Evolutionary conservation across 64 coral and sea anemone species (phyloP).

Genomic region (Stichodactyla mertensii): DNA sequence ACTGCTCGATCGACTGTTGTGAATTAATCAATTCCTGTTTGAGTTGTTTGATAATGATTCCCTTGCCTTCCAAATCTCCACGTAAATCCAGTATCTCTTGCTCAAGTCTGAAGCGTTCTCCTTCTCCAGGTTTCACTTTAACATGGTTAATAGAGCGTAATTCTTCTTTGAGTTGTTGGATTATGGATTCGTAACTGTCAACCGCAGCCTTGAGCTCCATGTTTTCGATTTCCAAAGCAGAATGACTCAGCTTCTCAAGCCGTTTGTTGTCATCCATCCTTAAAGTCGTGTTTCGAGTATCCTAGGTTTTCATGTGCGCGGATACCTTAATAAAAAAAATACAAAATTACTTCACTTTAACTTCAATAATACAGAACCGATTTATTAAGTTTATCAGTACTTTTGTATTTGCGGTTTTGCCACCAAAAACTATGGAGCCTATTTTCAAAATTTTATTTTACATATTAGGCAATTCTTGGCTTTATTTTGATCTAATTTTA

Average conservation of each 20-base stretch:
- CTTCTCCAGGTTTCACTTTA: slow-evolving; percentile 32
- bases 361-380: background rate
- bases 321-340: background rate
- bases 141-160: background rate
- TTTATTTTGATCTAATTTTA: slow-evolving; percentile 11
- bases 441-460: background rate
- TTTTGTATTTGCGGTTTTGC: slow-evolving; percentile 20
- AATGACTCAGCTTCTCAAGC: background rate
- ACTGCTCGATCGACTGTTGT: slow-evolving; percentile 66
- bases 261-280: background rate
- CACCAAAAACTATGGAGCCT: background rate
- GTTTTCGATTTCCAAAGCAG: slow-evolving; percentile 52
- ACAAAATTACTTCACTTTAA: background rate
- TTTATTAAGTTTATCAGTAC: background rate
- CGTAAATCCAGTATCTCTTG: slow-evolving; percentile 11
- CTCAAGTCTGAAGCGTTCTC: background rate
- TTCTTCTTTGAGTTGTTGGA: slow-evolving; percentile 40
- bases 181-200: slow-evolving; percentile 35
- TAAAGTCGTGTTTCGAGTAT: background rate
- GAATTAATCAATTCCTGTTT: slow-evolving; percentile 50
- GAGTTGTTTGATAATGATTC: slow-evolving; percentile 55
- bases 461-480: background rate
- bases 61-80: slow-evolving; percentile 28
- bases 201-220: slow-evolving; percentile 52
- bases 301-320: background rate